These are phyloP conservation scores for Drymonia ruficornis DNA, from an alignment of 2,888 invertebrate genomes.

Conservation along the genomic window DNA sequence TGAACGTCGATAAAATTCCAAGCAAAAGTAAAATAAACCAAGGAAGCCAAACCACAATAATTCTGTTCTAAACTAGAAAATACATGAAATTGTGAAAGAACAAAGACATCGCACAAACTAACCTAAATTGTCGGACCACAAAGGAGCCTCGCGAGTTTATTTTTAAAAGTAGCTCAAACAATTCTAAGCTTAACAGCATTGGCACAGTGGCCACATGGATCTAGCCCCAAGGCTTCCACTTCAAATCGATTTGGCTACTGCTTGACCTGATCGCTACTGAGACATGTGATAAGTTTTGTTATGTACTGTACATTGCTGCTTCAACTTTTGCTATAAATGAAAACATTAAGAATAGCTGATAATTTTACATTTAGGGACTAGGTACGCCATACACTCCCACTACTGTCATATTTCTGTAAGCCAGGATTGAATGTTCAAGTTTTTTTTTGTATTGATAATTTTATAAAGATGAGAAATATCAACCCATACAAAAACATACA, in stretches of 20 bases:
- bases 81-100: slow-evolving; percentile 31
- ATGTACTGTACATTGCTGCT: slow-evolving; percentile 29
- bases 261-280: slow-evolving; percentile 46
- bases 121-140: slow-evolving; percentile 48
- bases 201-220: slow-evolving; percentile 50
- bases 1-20: too few relatives aligned
- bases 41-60: neutral
- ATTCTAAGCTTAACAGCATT: slow-evolving; percentile 56
- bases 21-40: too few relatives aligned
- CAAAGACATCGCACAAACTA: slow-evolving; percentile 34
- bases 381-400: too few relatives aligned
- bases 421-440: too few relatives aligned
- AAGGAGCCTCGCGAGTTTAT: slow-evolving; percentile 45
- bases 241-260: slow-evolving; percentile 65
- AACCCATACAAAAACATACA: too few relatives aligned
- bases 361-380: too few relatives aligned
- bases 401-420: too few relatives aligned
- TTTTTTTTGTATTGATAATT: too few relatives aligned
- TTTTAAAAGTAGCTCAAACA: slow-evolving; percentile 54
- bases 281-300: slow-evolving; percentile 9
- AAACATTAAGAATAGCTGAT: too few relatives aligned
- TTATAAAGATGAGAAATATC: too few relatives aligned
- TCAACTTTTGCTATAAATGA: neutral
- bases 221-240: slow-evolving; percentile 49
- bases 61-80: slow-evolving; percentile 12